phyloP scores from a whole-genome alignment of 2,113 vertebrate species.

The Laticauda colubrina region DNA sequence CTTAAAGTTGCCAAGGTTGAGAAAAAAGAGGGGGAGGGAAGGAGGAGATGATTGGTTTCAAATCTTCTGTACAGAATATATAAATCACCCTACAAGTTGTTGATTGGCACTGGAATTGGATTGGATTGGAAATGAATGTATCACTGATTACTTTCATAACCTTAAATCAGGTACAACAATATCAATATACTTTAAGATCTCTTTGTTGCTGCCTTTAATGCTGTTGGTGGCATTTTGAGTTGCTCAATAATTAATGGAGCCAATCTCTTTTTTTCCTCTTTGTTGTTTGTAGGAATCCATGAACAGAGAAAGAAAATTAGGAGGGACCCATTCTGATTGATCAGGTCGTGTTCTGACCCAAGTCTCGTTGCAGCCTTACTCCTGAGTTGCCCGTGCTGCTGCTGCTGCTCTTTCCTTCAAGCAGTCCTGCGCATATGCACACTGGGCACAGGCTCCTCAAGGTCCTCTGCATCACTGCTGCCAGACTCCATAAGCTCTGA shows the following conservation, averaged over 20 bases:
- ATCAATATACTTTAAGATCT: not conserved
- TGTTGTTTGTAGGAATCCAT: not conserved
- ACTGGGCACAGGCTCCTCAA: too few relatives aligned
- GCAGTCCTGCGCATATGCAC: rapidly evolving
- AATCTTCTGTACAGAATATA: not conserved
- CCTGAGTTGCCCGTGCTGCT: too few relatives aligned
- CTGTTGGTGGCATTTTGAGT: not conserved
- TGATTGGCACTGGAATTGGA: not conserved
- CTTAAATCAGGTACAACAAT: not conserved
- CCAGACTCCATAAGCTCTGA: too few relatives aligned
- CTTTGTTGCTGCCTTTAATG: not conserved
- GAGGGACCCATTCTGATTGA: not conserved
- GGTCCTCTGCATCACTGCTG: too few relatives aligned
- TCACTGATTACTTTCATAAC: not conserved
- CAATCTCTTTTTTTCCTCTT: not conserved
- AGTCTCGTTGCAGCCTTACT: too few relatives aligned
- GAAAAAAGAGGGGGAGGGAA: not conserved
- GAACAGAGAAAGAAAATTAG: not conserved
- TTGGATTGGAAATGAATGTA: not conserved
- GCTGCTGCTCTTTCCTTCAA: too few relatives aligned
- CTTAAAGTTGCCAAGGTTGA: not conserved
- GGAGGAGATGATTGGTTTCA: not conserved
- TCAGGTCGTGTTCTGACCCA: not conserved
- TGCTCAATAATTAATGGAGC: not conserved
- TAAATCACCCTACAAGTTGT: not conserved